Conservation (phyloP, 2,888 invertebrate genomes). For the Zygaena filipendulae region DNA sequence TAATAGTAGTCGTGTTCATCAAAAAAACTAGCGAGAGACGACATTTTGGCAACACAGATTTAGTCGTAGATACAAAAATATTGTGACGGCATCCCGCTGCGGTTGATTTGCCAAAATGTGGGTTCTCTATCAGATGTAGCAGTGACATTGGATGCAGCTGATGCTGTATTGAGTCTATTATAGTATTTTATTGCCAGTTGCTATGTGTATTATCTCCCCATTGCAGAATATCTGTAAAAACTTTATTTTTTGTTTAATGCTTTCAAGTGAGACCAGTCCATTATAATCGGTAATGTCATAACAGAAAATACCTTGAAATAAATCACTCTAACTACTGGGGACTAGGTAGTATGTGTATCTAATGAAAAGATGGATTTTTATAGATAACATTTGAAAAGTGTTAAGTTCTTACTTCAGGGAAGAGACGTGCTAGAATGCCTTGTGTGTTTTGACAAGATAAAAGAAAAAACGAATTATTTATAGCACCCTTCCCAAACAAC, state of each 20-base stretch:
- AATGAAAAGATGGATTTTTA: too few relatives aligned
- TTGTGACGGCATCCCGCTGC: constrained; percentile 63
- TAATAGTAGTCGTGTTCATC: too few relatives aligned
- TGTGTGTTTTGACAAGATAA: constrained; percentile 51
- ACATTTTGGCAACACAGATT: too few relatives aligned
- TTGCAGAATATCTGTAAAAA: constrained; percentile 20
- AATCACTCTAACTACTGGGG: constrained; percentile 31
- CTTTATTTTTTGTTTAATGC: too few relatives aligned
- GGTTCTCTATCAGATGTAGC: constrained; percentile 55
- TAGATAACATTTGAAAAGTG: constrained; percentile 32
- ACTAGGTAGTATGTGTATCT: too few relatives aligned
- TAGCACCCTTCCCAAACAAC: constrained; percentile 45
- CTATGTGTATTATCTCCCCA: constrained; percentile 23
- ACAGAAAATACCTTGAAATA: too few relatives aligned
- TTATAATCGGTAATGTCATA: too few relatives aligned
- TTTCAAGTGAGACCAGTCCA: too few relatives aligned
- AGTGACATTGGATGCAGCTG: constrained; percentile 45
- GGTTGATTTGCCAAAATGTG: constrained; percentile 65
- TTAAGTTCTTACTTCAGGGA: constrained; percentile 35
- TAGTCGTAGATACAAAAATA: constrained; percentile 58
- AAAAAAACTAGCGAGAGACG: too few relatives aligned
- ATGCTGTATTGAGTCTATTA: constrained; percentile 19
- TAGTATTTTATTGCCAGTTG: too few relatives aligned
- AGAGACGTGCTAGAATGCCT: constrained; percentile 59
- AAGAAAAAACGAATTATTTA: constrained; percentile 63